These are phyloP conservation scores for Agonopterix subpropinquella DNA, from an alignment of 2,888 invertebrate genomes.

Conservation along the genomic window DNA sequence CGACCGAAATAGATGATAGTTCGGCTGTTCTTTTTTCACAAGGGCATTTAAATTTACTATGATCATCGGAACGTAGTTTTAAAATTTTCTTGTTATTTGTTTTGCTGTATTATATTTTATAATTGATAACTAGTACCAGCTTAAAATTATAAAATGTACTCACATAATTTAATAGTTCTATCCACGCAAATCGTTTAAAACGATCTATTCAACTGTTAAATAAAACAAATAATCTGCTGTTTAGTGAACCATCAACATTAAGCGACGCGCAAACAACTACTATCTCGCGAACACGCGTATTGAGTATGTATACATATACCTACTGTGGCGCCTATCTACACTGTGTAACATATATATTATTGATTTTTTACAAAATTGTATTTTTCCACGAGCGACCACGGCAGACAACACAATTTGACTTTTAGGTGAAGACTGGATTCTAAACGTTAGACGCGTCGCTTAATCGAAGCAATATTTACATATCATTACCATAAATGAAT, in stretches of 20 bases:
- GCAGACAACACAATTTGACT: constrained; percentile 30
- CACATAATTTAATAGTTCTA: not conserved
- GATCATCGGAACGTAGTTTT: too few species aligned
- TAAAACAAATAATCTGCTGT: constrained; percentile 13
- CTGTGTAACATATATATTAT: too few species aligned
- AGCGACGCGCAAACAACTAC: constrained; percentile 44
- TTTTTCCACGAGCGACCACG: constrained; percentile 5
- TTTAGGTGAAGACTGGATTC: constrained; percentile 32
- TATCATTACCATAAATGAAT: constrained; percentile 45
- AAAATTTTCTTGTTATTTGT: too few species aligned
- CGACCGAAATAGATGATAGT: too few species aligned
- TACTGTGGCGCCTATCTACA: constrained; percentile 12
- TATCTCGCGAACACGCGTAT: constrained; percentile 38
- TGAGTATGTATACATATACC: constrained; percentile 6
- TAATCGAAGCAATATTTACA: constrained; percentile 8
- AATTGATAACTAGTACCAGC: too few species aligned
- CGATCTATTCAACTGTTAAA: constrained; percentile 6
- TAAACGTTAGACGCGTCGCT: constrained; percentile 20
- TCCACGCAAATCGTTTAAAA: not conserved
- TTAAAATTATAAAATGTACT: too few species aligned
- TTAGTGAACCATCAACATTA: constrained; percentile 35
- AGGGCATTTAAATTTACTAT: too few species aligned
- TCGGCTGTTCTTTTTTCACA: too few species aligned
- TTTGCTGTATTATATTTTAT: too few species aligned
- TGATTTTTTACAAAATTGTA: not conserved